These are phyloP conservation scores for Mastigias papua DNA, from an alignment of 30 jellyfish, hydroid and myxozoan genomes.

Conservation along the genomic window DNA sequence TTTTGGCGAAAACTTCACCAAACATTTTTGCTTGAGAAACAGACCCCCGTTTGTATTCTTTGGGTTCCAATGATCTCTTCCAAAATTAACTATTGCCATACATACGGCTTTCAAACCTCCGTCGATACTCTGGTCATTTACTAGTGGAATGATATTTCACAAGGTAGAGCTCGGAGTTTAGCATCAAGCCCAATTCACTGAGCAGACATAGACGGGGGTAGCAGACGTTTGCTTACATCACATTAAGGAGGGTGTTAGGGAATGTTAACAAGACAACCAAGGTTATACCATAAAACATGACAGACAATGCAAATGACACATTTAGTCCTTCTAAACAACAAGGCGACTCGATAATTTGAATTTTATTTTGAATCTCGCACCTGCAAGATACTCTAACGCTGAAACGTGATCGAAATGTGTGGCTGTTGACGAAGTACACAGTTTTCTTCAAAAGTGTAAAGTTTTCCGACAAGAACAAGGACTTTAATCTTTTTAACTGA, in stretches of 20 bases:
- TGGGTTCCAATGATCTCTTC: background rate
- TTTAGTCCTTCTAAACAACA: constrained; percentile 22
- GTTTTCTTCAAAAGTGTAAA: background rate
- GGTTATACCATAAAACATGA: constrained; percentile 13
- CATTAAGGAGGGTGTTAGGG: background rate
- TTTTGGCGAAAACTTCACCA: background rate
- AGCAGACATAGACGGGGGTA: background rate
- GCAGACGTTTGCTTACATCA: background rate
- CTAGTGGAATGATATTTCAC: no score
- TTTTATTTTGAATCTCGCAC: constrained; percentile 5
- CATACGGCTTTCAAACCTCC: background rate
- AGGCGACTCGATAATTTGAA: background rate
- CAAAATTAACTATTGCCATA: background rate
- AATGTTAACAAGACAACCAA: background rate
- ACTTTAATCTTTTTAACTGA: background rate
- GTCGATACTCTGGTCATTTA: no score
- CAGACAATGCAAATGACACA: constrained; percentile 58
- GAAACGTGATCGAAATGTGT: constrained; percentile 5
- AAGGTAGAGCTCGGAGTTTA: no score
- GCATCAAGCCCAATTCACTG: background rate
- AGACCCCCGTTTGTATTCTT: background rate
- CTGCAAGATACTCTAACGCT: constrained; percentile 8
- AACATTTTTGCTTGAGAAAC: background rate
- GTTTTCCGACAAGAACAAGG: background rate
- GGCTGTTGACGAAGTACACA: background rate